A percentile compares a stretch with the other conserved stretches of the same genome.
Evolutionary conservation across 1,140 invertebrate species (phyloP).

Genomic region (Anadara kagoshimensis): DNA sequence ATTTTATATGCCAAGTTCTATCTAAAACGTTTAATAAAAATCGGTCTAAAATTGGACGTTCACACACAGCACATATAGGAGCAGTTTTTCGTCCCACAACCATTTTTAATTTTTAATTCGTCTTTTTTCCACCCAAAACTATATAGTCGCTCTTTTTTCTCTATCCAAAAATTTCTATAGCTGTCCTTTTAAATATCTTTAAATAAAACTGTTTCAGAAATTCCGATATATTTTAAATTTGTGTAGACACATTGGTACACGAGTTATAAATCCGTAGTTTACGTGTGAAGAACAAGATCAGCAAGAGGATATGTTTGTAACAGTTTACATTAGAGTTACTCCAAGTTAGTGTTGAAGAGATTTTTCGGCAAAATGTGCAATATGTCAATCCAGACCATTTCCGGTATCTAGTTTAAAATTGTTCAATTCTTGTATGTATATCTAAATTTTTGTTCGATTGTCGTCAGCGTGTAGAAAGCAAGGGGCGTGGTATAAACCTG

Average conservation of each 20-base stretch:
- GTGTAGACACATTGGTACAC: neutral
- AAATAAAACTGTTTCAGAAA: neutral
- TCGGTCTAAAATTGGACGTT: slow-evolving; percentile 97
- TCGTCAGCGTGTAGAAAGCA: no score
- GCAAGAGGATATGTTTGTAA: no score
- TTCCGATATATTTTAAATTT: slow-evolving; percentile 1
- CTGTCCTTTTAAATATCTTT: neutral
- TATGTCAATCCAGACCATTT: no score
- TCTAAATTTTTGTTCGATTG: no score
- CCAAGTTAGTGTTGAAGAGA: no score
- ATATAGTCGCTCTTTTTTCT: neutral
- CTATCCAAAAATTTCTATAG: neutral
- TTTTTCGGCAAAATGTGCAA: no score
- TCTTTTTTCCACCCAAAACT: slow-evolving; percentile 6
- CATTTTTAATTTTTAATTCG: slow-evolving; percentile 19
- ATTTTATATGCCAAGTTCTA: slow-evolving; percentile 96
- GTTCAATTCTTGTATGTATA: no score
- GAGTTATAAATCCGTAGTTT: neutral
- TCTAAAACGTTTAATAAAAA: slow-evolving; percentile 97
- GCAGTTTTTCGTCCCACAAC: slow-evolving; percentile 39
- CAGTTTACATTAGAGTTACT: no score
- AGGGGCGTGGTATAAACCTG: no score
- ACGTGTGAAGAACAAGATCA: neutral
- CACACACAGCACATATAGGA: slow-evolving; percentile 92
- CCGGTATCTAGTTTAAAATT: no score